Base-by-base conservation (phyloP, 2,113 vertebrate species). In the Jaculus jaculus region DNA sequence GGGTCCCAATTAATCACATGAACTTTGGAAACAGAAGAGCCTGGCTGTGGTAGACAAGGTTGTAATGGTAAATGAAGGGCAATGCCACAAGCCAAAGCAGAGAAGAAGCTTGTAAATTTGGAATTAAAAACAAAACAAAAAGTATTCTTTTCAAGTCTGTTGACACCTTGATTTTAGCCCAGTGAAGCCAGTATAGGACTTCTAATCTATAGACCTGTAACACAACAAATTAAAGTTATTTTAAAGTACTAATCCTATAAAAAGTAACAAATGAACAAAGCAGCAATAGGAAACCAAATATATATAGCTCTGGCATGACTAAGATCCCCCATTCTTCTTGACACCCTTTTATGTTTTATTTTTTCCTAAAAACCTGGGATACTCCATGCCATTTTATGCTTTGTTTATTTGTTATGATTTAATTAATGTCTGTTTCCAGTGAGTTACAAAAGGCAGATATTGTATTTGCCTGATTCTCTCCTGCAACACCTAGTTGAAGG, bases 271-370 rank as follows among this genome's bases (percentile, higher is more conserved):
- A 54, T 54, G 61, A 30, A 69, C 61, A 93, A 21, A 78, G 72
- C 71, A 94, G 8, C 47, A 90, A n/a, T 79, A 88, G 80, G 79
- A 94, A 90, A 47, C 42, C 42, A 47, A 89, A 15, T 24, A 85
- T 17, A 63, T 2, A 88, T 10, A 51, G 3, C 61, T 77, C 68
- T 69, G 63, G 32, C 32, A 71, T 51, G 37, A 68, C 28, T 16
- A 42, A 11, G 8, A 63, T 17, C 58, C 39, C 39, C 13, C 30
- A 84, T 71, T 87, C 68, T 87, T 61, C 61, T n/a, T n/a, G n/a
- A 21, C 32, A 21, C 0, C 7, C 18, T 4, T 71, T 32, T 79
- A 1, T 32, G 21, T 6, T 89, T 30, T 87, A 39, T 88, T 93
- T 92, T 51, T 92, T 87, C 26, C 61, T 15, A 77, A 47, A 47